A percentile compares a stretch with the other conserved stretches of the same genome.
These are phyloP conservation scores for Holotrichia oblita DNA, from an alignment of 1,140 invertebrate species.

Conservation along the genomic window DNA sequence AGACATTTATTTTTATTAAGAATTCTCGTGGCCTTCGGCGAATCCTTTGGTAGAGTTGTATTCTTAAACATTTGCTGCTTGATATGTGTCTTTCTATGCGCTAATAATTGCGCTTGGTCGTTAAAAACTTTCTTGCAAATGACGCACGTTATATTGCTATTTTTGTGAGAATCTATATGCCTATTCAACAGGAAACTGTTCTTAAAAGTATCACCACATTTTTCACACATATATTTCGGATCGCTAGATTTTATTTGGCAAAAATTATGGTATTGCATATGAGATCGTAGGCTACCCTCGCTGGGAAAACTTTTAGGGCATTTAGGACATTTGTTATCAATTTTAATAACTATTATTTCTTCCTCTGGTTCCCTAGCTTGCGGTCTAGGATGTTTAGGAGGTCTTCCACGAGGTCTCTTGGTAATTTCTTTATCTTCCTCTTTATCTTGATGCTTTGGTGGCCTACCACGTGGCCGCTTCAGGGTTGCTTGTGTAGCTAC, in stretches of 20 bases:
- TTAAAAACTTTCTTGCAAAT: slow-evolving; percentile 53
- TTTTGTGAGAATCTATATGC: slow-evolving; percentile 48
- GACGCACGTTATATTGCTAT: slow-evolving; percentile 45
- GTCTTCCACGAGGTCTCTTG: slow-evolving; percentile 44
- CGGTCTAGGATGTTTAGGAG: slow-evolving; percentile 38
- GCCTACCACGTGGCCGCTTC: slow-evolving; percentile 48
- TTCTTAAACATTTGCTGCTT: slow-evolving; percentile 54
- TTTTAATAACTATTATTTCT: slow-evolving; percentile 42
- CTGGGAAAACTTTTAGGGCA: slow-evolving; percentile 68
- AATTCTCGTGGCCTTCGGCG: slow-evolving; percentile 45
- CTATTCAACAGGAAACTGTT: slow-evolving; percentile 53
- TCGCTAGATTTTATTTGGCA: slow-evolving; percentile 46
- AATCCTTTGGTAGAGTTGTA: slow-evolving; percentile 48
- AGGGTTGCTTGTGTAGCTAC: slow-evolving; percentile 23
- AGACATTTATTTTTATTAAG: slow-evolving; percentile 47
- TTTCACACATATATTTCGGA: slow-evolving; percentile 53
- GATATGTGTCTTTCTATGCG: slow-evolving; percentile 53
- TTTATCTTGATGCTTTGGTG: slow-evolving; percentile 44
- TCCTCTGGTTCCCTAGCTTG: slow-evolving; percentile 29
- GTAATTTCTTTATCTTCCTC: slow-evolving; percentile 27
- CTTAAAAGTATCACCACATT: slow-evolving; percentile 53
- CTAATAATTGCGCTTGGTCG: slow-evolving; percentile 48
- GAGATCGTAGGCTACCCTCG: slow-evolving; percentile 67
- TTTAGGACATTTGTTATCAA: slow-evolving; percentile 62
- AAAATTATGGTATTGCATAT: slow-evolving; percentile 60